A percentile compares a stretch with the other conserved stretches of the same genome.
These are phyloP conservation scores for Sepioteuthis lessoniana DNA, from an alignment of 2,888 invertebrate species.

Conservation along the genomic window DNA sequence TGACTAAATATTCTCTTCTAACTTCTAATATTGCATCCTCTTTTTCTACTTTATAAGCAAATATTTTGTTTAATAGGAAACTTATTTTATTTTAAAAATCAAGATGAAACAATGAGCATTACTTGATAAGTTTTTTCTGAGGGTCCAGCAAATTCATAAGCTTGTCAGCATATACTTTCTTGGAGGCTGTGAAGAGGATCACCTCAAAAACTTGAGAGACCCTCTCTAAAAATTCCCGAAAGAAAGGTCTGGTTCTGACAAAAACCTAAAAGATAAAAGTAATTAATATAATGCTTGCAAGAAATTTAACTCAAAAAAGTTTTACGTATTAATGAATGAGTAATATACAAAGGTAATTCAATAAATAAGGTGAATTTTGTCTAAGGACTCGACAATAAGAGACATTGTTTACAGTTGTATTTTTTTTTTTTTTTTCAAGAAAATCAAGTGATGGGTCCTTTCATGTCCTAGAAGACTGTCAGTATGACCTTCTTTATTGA, in stretches of 20 bases:
- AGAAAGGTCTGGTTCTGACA: constrained; percentile 91
- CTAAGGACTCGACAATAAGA: too few relatives aligned
- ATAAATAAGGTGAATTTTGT: too few relatives aligned
- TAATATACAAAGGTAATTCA: too few relatives aligned
- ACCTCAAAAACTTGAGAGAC: constrained; percentile 92
- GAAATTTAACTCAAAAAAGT: neutral
- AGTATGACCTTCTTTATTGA: too few relatives aligned
- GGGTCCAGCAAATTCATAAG: constrained; percentile 93
- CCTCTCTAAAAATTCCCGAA: constrained; percentile 91
- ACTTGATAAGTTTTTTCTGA: constrained; percentile 89
- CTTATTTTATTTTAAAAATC: neutral
- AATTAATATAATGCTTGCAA: neutral
- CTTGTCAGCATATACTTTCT: constrained; percentile 94
- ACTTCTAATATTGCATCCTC: too few relatives aligned
- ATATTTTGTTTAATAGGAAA: too few relatives aligned
- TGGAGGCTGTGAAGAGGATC: constrained; percentile 95
- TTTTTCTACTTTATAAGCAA: too few relatives aligned
- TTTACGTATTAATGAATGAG: neutral
- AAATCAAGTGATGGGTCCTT: too few relatives aligned
- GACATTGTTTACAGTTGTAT: too few relatives aligned
- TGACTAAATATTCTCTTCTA: too few relatives aligned
- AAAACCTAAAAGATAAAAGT: constrained; percentile 77
- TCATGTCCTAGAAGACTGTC: too few relatives aligned
- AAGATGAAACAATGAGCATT: constrained; percentile 55
- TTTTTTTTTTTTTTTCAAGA: too few relatives aligned